Conservation (phyloP, 2,797 vertebrate genomes). For the Phrynocephalus forsythii region DNA sequence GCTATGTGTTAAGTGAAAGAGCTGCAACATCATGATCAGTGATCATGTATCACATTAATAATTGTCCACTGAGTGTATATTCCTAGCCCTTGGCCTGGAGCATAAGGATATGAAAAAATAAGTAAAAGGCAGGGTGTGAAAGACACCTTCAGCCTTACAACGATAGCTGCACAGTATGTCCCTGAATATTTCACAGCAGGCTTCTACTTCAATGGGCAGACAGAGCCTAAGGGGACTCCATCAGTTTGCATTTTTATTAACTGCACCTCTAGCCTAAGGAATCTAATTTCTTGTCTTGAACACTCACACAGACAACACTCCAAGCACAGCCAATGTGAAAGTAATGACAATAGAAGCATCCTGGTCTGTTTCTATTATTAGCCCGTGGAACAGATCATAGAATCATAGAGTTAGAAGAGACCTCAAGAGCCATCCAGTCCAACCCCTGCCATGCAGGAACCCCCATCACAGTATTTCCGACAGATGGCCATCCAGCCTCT, state of each 20-base stretch:
- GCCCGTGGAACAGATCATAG: background rate
- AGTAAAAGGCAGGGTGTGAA: background rate
- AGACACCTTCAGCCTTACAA: background rate
- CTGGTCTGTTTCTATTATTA: background rate
- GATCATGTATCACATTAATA: background rate
- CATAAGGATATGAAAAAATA: background rate
- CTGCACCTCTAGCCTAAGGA: background rate
- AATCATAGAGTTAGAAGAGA: too few relatives aligned
- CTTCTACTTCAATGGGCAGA: background rate
- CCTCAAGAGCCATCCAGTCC: too few relatives aligned
- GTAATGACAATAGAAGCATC: background rate
- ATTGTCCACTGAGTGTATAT: background rate
- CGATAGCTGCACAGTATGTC: background rate
- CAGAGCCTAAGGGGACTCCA: background rate
- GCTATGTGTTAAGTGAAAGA: too few relatives aligned
- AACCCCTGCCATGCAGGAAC: too few relatives aligned
- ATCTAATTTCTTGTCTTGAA: background rate
- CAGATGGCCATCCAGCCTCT: too few relatives aligned
- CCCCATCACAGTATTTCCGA: too few relatives aligned
- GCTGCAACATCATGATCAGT: background rate
- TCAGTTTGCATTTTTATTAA: constrained; percentile 5
- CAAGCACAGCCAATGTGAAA: background rate
- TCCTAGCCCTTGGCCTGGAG: background rate
- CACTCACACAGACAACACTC: background rate
- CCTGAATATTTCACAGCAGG: background rate